phyloP scores from a whole-genome alignment of 2,797 vertebrate genomes.

The Zalophus californianus region DNA sequence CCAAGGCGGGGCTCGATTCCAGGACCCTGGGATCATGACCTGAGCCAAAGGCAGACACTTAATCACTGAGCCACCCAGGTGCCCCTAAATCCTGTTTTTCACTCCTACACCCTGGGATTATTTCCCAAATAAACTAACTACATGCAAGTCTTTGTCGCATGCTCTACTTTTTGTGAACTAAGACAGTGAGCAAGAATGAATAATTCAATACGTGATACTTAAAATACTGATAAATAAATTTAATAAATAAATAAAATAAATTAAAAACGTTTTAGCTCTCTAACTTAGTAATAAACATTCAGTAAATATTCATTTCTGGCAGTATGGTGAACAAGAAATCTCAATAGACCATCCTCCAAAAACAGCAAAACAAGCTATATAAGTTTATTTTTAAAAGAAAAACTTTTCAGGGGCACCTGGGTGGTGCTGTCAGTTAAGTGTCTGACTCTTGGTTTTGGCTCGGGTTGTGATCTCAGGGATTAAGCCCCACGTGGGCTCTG shows the following conservation, averaged over 20 bases:
- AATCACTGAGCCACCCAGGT: no score
- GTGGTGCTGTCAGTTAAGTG: no score
- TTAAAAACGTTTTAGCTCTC: background rate
- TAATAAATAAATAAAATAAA: no score
- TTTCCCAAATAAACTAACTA: background rate
- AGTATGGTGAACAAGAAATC: background rate
- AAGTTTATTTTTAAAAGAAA: constrained; percentile 43
- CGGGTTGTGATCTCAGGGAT: no score
- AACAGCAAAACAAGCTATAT: background rate
- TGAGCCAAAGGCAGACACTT: no score
- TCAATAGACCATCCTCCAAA: background rate
- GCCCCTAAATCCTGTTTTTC: background rate
- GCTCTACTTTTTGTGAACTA: background rate
- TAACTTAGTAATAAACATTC: background rate
- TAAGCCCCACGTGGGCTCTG: no score
- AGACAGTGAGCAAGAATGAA: background rate
- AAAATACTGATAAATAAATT: background rate
- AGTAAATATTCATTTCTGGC: background rate
- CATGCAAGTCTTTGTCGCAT: background rate
- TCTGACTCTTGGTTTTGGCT: no score
- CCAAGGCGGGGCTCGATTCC: no score
- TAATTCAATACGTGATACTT: background rate
- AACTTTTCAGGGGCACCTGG: background rate
- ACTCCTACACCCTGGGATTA: background rate
- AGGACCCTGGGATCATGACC: no score